Percentiles rank a stretch among this genome's conserved stretches.
These are phyloP conservation scores for Vicugna pacos DNA, from an alignment of 2,113 vertebrate species.

Conservation along the genomic window DNA sequence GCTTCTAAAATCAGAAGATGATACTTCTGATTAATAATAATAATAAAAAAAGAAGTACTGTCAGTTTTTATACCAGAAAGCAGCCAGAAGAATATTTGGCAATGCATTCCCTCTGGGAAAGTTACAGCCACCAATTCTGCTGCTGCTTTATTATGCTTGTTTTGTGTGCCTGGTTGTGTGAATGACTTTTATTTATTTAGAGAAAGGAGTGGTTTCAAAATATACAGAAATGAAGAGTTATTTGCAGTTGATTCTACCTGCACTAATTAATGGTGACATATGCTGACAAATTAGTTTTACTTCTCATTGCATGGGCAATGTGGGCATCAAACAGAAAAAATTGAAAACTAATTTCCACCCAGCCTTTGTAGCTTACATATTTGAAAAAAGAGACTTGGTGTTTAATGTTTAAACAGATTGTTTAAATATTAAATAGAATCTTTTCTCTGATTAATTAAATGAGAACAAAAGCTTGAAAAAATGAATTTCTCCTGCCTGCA, in stretches of 20 bases:
- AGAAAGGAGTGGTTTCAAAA: slow-evolving; percentile 44
- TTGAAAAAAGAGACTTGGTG: slow-evolving; percentile 62
- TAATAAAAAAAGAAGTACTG: not conserved
- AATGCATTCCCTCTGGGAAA: not conserved
- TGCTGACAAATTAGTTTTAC: slow-evolving; percentile 67
- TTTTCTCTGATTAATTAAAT: slow-evolving; percentile 72
- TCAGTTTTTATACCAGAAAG: slow-evolving; percentile 9
- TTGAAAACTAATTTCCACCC: slow-evolving; percentile 32
- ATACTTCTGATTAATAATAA: not conserved
- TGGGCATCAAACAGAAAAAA: slow-evolving; percentile 50
- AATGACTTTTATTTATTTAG: not conserved
- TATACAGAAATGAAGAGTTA: slow-evolving; percentile 47
- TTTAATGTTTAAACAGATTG: slow-evolving; percentile 82
- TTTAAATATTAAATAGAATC: slow-evolving; percentile 80
- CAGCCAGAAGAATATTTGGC: slow-evolving; percentile 3
- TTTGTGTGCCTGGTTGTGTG: not conserved
- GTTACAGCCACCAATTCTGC: not conserved
- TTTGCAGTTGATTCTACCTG: slow-evolving; percentile 69
- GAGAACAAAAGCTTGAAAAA: slow-evolving; percentile 38
- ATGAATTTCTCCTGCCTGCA: slow-evolving; percentile 14
- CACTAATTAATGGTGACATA: slow-evolving; percentile 53
- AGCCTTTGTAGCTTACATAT: slow-evolving; percentile 60
- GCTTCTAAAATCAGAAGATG: slow-evolving; percentile 45
- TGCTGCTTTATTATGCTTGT: not conserved
- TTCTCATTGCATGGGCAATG: not conserved